Evolutionary conservation across 2,113 vertebrate species (phyloP).

Genomic region (Sorex araneus): DNA sequence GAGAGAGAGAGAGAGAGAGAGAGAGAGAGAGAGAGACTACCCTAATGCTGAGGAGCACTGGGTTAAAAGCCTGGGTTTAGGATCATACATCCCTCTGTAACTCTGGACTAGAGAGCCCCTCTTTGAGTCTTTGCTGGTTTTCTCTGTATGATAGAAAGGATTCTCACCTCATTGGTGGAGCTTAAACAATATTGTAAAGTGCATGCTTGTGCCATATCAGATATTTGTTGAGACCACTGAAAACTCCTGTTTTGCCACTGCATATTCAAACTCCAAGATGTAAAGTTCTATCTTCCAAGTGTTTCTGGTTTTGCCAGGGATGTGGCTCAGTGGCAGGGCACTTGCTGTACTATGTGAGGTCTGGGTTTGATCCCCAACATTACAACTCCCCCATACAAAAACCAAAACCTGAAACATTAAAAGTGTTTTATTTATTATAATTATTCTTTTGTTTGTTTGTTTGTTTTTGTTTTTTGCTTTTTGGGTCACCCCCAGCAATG

Average conservation of each 20-base stretch:
- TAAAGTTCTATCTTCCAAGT: background rate
- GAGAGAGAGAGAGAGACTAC: background rate
- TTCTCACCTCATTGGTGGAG: background rate
- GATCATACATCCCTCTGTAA: background rate
- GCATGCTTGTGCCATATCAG: background rate
- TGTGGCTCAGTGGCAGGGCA: no score
- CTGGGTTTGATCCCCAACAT: no score
- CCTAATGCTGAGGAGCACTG: background rate
- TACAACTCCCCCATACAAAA: no score
- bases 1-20: no score
- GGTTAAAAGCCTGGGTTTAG: background rate
- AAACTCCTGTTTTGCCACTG: background rate
- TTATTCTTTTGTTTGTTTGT: no score
- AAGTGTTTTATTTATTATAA: no score
- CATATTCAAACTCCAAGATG: background rate
- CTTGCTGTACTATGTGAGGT: no score
- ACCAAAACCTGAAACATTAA: no score
- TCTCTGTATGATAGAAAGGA: background rate
- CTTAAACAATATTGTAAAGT: background rate
- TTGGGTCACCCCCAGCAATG: no score
- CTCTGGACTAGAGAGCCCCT: background rate
- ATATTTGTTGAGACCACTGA: background rate
- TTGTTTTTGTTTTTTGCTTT: no score
- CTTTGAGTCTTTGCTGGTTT: constrained; percentile 2
- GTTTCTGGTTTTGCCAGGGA: background rate